Percentiles rank a stretch among this genome's conserved stretches.
These are phyloP conservation scores for Choristoneura fumiferana DNA, from an alignment of 1,140 invertebrate species.

Conservation along the genomic window DNA sequence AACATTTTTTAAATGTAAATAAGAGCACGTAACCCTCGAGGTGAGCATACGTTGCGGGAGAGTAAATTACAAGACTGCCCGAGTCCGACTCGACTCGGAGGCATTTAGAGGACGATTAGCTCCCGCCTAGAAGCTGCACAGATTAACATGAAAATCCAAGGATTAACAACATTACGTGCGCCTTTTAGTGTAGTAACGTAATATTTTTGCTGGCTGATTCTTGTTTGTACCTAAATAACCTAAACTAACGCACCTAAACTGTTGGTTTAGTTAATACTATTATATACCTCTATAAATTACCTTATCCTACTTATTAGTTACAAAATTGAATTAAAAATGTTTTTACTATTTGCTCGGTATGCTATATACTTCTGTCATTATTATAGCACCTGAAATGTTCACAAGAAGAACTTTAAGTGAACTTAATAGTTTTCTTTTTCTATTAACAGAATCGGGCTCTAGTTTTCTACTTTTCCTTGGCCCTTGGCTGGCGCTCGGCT, in stretches of 20 bases:
- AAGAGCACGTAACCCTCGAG: conserved; percentile 22
- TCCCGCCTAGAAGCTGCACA: conserved; percentile 36
- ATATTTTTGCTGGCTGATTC: no score
- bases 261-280: no score
- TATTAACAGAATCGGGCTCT: conserved; percentile 4
- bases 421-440: conserved; percentile 1
- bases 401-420: neutral
- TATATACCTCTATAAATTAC: no score
- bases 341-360: no score
- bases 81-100: conserved; percentile 32
- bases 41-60: conserved; percentile 36
- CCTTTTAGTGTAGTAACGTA: no score
- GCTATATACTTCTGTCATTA: no score
- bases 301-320: no score
- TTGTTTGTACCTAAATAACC: no score
- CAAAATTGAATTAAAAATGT: no score
- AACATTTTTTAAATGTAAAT: conserved; percentile 33
- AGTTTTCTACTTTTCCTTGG: neutral
- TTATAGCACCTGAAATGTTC: no score
- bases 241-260: no score
- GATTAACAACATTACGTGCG: conserved; percentile 26
- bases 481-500: neutral
- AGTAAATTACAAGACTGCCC: conserved; percentile 44
- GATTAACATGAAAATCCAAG: conserved; percentile 41
- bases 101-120: conserved; percentile 54